Percentiles rank a stretch among this genome's conserved stretches.
These are phyloP conservation scores for Nerophis lumbriciformis DNA, from an alignment of 2,113 vertebrate genomes.

Conservation along the genomic window DNA sequence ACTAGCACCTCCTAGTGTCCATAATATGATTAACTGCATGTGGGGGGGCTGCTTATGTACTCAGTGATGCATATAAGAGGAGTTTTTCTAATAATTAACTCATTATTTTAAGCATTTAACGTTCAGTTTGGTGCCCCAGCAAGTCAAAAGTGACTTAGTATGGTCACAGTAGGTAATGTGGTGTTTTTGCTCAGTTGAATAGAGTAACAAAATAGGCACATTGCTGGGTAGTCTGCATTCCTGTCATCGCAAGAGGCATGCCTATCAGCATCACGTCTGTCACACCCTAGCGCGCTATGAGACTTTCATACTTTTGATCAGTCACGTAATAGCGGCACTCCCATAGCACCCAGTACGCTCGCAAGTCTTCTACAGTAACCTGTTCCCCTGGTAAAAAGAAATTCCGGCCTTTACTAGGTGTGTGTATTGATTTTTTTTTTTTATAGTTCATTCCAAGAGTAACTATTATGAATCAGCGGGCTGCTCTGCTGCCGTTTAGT, in stretches of 20 bases:
- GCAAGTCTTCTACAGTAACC: neutral
- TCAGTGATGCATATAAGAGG: no score
- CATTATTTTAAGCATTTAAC: neutral
- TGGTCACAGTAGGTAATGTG: neutral
- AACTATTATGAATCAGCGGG: no score
- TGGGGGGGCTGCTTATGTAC: no score
- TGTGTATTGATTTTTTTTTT: no score
- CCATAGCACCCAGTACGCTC: constrained; percentile 7
- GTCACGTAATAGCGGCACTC: constrained; percentile 28
- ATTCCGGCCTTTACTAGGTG: neutral
- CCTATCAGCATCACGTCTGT: constrained; percentile 18
- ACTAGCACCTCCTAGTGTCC: constrained; percentile 26
- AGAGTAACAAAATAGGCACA: neutral
- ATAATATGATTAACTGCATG: no score
- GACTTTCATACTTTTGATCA: constrained; percentile 37
- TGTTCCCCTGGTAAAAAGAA: neutral
- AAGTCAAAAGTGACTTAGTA: neutral
- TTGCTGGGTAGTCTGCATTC: constrained; percentile 39
- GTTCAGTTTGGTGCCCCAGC: no score
- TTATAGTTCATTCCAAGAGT: no score
- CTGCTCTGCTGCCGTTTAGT: no score
- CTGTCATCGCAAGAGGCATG: constrained; percentile 18
- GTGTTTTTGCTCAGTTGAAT: neutral
- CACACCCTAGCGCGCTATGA: constrained; percentile 59
- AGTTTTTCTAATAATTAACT: no score